Percentiles rank a stretch among this genome's conserved stretches.
These are phyloP conservation scores for Syrphus vitripennis DNA, from an alignment of 2,888 invertebrate genomes.

Conservation along the genomic window DNA sequence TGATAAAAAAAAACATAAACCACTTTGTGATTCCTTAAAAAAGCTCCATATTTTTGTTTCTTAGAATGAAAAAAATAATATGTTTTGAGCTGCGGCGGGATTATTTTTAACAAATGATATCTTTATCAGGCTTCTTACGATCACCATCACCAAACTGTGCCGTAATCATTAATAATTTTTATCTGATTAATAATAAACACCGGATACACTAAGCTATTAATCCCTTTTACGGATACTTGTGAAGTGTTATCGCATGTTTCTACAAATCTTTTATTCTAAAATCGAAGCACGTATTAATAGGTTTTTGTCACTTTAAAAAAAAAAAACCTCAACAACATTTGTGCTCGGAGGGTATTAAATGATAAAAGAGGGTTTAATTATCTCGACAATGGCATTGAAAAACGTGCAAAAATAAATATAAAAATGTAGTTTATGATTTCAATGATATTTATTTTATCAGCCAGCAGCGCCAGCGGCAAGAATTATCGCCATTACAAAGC, in stretches of 20 bases:
- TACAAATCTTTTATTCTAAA: neutral
- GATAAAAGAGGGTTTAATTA: neutral
- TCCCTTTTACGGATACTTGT: constrained; percentile 1
- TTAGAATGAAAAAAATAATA: no score
- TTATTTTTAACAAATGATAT: neutral
- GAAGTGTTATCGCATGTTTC: neutral
- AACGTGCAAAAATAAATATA: neutral
- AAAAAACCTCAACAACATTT: no score
- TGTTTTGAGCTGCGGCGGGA: no score
- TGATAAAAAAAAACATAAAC: no score
- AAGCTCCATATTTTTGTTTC: no score
- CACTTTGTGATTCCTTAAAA: no score
- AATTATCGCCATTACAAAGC: neutral
- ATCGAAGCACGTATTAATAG: neutral
- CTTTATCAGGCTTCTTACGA: neutral
- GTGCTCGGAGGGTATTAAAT: neutral
- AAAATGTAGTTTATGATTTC: neutral
- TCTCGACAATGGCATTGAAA: constrained; percentile 3
- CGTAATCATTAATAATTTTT: neutral
- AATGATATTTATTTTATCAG: neutral
- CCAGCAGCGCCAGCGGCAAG: neutral
- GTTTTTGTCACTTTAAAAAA: neutral
- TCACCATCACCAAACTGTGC: neutral
- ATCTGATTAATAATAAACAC: neutral
- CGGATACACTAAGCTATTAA: neutral